Base-by-base conservation (phyloP, 2,888 invertebrate genomes). In the Cylindroiulus punctatus region DNA sequence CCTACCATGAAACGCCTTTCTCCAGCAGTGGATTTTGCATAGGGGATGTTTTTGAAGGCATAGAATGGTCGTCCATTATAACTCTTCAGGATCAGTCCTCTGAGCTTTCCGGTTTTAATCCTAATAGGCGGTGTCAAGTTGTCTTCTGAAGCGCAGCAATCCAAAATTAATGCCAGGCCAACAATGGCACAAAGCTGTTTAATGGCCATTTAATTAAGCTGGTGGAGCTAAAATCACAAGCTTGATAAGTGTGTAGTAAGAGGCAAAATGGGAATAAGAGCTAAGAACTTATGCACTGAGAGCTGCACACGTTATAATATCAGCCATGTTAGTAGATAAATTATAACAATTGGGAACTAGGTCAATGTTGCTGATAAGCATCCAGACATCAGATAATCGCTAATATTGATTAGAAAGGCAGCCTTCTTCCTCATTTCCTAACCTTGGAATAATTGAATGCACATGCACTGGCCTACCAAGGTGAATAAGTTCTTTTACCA, bases 1-100 rank as follows among this genome's bases (percentile, higher is more conserved):
- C 36, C n/a, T 82, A 82, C 82, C 82, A n/a, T 82, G 42, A 82
- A 82, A 40, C 82, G 36, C 12, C 82, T 82, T 40, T 36, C 40
- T 82, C 82, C 82, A 10, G 82, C n/a, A 40, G 82, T 36, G 82
- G 82, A 82, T 32, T 82, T 82, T 0, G 82, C 82, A 42, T 36
- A 82, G 10, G 82, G 82, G 7, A 82, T 82, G 19, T 36, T 40
- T 36, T 82, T 82, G 22, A 82, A 82, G n/a, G 82, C 82, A 22
- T 36, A 82, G n/a, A 82, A 82, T 0, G 26, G 40, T n/a, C n/a
- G 19, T 40, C 82, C 36, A 19, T 82, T 36, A 17, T 82, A 82
- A 17, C 82, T 82, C 22, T 14, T 32, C 22, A 82, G 42, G n/a
- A 36, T 36, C 82, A 40, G 82, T 1, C 82, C 82, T 26, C 65